Evolutionary conservation across 2,888 invertebrate genomes (phyloP).

Genomic region (Tetragonisca angustula): DNA sequence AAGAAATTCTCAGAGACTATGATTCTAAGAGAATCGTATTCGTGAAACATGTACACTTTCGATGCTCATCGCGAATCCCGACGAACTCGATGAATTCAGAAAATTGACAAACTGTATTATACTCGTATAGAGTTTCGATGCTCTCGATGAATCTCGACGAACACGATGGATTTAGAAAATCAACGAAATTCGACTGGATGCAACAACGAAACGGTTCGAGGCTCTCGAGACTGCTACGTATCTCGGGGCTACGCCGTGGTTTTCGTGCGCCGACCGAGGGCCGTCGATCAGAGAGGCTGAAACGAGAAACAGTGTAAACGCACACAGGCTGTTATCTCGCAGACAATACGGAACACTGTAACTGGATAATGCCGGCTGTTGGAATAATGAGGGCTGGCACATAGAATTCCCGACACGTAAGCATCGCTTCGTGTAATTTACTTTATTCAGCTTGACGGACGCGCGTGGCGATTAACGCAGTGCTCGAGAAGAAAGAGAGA

Average conservation of each 20-base stretch:
- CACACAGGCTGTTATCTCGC: slow-evolving; percentile 12
- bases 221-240: neutral
- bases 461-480: slow-evolving; percentile 56
- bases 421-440: slow-evolving; percentile 42
- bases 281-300: neutral
- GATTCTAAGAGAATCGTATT: no score
- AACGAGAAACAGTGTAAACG: neutral
- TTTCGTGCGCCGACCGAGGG: neutral
- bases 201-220: neutral
- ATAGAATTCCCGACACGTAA: slow-evolving; percentile 45
- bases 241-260: neutral
- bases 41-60: neutral
- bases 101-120: neutral
- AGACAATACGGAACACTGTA: slow-evolving; percentile 9
- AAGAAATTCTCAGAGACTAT: no score
- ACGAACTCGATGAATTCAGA: neutral
- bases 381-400: slow-evolving; percentile 35
- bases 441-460: slow-evolving; percentile 52
- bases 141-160: neutral
- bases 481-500: slow-evolving; percentile 28
- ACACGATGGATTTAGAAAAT: neutral
- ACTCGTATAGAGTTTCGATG: neutral
- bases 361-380: slow-evolving; percentile 12
- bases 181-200: neutral
- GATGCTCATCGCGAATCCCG: neutral